phyloP scores from a whole-genome alignment of 92 coral and sea anemone genomes.

The Heliopora coerulea region DNA sequence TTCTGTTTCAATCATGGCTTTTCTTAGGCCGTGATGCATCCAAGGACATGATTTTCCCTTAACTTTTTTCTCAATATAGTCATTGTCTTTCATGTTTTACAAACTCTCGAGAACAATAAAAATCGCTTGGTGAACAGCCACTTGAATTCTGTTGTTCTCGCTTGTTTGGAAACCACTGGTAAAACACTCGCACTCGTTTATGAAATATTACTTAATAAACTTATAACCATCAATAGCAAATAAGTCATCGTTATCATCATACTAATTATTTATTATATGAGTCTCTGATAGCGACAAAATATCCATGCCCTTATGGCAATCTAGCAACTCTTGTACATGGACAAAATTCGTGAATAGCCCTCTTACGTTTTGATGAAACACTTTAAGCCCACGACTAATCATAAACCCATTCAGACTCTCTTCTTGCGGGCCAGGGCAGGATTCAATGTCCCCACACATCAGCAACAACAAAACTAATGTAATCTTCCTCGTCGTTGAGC shows the following conservation, averaged over 20 bases:
- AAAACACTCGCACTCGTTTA: too few species aligned
- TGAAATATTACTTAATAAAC: too few species aligned
- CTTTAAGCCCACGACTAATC: conserved; percentile 14
- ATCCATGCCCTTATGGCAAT: background rate
- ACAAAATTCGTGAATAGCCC: conserved; percentile 1
- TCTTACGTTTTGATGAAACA: conserved; percentile 2
- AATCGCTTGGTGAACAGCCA: too few species aligned
- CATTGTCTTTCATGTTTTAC: too few species aligned
- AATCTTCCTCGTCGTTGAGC: background rate
- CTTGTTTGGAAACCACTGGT: too few species aligned
- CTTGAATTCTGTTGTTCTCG: too few species aligned
- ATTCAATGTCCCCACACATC: conserved; percentile 43
- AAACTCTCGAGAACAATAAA: too few species aligned
- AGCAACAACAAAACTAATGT: conserved; percentile 2
- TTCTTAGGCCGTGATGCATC: too few species aligned
- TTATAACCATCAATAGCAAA: background rate
- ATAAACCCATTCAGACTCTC: background rate
- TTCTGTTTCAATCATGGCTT: too few species aligned
- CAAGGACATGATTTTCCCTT: too few species aligned
- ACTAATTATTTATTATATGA: background rate
- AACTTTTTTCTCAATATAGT: too few species aligned
- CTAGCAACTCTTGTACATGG: conserved; percentile 13
- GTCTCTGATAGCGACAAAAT: conserved; percentile 13
- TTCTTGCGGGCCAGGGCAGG: conserved; percentile 31
- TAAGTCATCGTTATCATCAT: conserved; percentile 10